Evolutionary conservation across 2,888 invertebrate genomes (phyloP).

Genomic region (Corbicula japonica): DNA sequence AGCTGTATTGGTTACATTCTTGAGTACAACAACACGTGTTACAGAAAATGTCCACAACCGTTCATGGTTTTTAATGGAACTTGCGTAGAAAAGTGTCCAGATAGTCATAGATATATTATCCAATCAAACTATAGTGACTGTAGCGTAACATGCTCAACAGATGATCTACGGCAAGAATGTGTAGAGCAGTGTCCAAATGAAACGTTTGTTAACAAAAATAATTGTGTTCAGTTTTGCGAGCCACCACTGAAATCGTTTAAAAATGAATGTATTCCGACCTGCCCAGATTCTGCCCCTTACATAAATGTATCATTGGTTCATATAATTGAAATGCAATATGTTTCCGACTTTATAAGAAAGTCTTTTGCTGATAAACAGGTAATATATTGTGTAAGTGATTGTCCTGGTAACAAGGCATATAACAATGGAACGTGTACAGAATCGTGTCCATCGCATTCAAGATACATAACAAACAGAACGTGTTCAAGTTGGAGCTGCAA

Average conservation of each 20-base stretch:
- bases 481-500: neutral
- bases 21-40: neutral
- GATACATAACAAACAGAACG: slow-evolving; percentile 1
- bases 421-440: neutral
- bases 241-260: neutral
- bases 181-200: neutral
- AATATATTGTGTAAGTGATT: neutral
- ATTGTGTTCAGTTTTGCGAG: neutral
- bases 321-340: neutral
- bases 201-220: neutral
- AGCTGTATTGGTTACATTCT: neutral
- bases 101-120: neutral
- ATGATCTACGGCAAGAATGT: neutral
- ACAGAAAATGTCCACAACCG: neutral
- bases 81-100: slow-evolving; percentile 6
- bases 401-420: neutral
- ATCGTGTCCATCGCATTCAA: neutral
- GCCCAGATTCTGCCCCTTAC: neutral
- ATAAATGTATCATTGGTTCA: neutral
- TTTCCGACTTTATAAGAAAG: neutral
- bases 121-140: too few relatives aligned
- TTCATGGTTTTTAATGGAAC: slow-evolving; percentile 3
- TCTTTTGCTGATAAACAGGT: neutral
- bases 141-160: neutral
- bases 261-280: neutral